Conservation (phyloP, 2,888 invertebrate genomes). For the Mechanitis messenoides region DNA sequence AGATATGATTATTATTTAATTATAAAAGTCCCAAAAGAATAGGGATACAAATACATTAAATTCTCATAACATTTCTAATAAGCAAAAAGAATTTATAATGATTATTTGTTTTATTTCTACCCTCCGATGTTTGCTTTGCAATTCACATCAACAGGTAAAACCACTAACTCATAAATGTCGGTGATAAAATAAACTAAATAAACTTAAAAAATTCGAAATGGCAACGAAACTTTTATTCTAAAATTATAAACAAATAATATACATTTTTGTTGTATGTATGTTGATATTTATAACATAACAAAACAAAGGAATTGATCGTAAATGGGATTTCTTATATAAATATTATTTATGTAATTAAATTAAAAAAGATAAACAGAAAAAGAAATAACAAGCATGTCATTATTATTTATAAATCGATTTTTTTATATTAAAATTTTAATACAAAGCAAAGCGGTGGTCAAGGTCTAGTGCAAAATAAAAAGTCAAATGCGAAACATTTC, state of each 20-base stretch:
- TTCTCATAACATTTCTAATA: no score
- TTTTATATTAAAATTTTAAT: neutral
- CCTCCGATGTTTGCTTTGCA: conserved; percentile 13
- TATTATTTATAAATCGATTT: neutral
- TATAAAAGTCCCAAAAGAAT: no score
- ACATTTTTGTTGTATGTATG: conserved; percentile 1
- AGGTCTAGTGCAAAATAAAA: conserved; percentile 40
- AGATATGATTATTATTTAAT: no score
- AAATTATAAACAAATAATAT: neutral
- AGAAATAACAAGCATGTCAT: neutral
- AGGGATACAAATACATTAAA: no score
- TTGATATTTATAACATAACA: neutral
- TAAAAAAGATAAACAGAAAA: neutral
- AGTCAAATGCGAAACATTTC: conserved; percentile 62
- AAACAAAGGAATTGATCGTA: neutral
- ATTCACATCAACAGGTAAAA: conserved; percentile 21
- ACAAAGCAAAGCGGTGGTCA: neutral
- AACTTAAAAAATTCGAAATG: conserved; percentile 16
- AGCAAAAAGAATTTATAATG: neutral
- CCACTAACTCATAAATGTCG: conserved; percentile 19
- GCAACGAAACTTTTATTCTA: conserved; percentile 18
- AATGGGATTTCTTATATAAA: neutral
- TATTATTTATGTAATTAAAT: neutral
- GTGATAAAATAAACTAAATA: conserved; percentile 19
- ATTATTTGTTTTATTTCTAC: neutral